phyloP scores from a whole-genome alignment of 2,888 invertebrate species.

The Prosapia bicincta region DNA sequence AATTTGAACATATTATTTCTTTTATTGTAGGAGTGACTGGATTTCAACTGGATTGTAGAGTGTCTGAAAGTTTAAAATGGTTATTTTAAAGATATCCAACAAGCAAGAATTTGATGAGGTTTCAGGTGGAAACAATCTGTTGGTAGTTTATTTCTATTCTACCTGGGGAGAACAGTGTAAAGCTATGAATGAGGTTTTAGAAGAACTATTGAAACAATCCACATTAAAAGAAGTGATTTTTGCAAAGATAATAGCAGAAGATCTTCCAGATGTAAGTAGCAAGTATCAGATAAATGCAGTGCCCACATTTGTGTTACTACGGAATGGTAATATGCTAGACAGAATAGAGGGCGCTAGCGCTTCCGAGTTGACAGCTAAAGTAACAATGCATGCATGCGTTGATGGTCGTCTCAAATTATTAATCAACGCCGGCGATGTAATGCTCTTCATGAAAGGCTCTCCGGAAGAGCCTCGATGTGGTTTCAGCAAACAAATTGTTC shows the following conservation, averaged over 20 bases:
- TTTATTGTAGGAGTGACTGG: no score
- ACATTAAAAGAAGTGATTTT: slow-evolving; percentile 57
- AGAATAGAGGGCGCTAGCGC: slow-evolving; percentile 85
- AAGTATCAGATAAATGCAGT: slow-evolving; percentile 45
- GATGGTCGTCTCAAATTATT: slow-evolving; percentile 61
- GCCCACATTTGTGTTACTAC: slow-evolving; percentile 47
- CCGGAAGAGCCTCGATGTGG: slow-evolving; percentile 75
- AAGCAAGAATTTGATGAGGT: no score
- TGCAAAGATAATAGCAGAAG: slow-evolving; percentile 79
- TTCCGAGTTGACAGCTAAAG: slow-evolving; percentile 59
- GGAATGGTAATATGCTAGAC: slow-evolving; percentile 65
- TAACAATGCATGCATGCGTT: slow-evolving; percentile 36
- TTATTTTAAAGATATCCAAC: no score
- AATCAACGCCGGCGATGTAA: slow-evolving; percentile 69
- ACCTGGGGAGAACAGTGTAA: slow-evolving; percentile 90
- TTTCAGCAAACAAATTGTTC: slow-evolving; percentile 75
- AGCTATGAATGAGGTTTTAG: slow-evolving; percentile 79
- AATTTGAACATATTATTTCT: no score
- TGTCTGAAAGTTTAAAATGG: no score
- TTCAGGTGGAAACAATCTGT: slow-evolving; percentile 25
- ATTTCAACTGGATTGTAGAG: no score
- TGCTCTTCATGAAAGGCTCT: slow-evolving; percentile 90
- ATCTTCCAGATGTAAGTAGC: slow-evolving; percentile 77
- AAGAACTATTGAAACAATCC: slow-evolving; percentile 59
- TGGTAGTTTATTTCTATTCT: slow-evolving; percentile 89